Evolutionary conservation across 2,888 invertebrate species (phyloP).

Genomic region (Acanthococcus lagerstroemiae): DNA sequence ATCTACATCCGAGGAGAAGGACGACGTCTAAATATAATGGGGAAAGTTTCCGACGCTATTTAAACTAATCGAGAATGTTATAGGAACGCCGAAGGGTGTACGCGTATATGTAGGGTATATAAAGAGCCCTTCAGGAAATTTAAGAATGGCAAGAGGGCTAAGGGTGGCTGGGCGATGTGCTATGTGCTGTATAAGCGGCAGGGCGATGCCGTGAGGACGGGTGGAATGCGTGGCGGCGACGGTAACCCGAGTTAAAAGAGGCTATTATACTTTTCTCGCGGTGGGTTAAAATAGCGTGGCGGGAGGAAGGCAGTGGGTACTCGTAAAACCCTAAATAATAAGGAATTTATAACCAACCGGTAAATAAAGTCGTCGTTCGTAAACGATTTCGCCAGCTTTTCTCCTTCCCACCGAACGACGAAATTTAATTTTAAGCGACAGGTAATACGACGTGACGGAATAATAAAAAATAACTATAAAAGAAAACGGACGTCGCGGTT

Average conservation of each 20-base stretch:
- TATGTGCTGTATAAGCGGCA: too few species aligned
- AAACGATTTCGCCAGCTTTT: constrained; percentile 2
- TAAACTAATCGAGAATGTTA: constrained; percentile 31
- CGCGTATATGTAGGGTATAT: constrained; percentile 22
- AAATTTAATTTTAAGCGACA: background rate
- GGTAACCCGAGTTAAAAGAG: constrained; percentile 6
- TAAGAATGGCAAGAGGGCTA: constrained; percentile 13
- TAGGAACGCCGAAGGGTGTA: constrained; percentile 27
- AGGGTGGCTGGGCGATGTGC: background rate
- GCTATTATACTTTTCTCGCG: constrained; percentile 20
- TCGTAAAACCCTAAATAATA: constrained; percentile 2
- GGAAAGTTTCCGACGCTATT: constrained; percentile 30
- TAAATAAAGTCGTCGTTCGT: constrained; percentile 7
- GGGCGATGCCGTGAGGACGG: background rate
- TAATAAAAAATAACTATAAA: background rate
- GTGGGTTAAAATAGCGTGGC: background rate
- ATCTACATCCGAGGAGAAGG: background rate
- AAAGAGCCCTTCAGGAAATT: constrained; percentile 30
- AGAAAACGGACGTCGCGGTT: background rate
- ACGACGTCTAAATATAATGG: constrained; percentile 25
- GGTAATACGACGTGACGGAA: background rate
- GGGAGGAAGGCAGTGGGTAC: background rate
- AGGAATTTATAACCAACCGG: constrained; percentile 6
- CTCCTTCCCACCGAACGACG: background rate
- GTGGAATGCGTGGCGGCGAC: background rate